Conservation (phyloP, 2,797 vertebrate genomes). For the Danio albolineatus region DNA sequence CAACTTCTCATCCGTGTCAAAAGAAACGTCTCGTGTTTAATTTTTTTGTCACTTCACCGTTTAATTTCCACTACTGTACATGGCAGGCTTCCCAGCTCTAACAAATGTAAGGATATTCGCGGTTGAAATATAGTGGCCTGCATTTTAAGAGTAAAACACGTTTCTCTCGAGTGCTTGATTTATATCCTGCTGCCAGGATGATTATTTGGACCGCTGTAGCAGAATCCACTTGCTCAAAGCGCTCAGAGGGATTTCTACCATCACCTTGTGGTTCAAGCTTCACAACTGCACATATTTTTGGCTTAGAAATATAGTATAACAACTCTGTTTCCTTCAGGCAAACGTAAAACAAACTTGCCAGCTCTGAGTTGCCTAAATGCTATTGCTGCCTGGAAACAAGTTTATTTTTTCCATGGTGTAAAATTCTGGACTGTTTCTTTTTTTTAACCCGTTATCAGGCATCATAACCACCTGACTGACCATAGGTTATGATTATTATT, state of each 20-base stretch:
- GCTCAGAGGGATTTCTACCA: neutral
- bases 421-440: neutral
- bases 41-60: neutral
- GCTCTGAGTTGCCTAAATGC: slow-evolving; percentile 6
- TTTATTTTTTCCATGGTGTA: neutral
- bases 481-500: too few species aligned
- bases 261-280: slow-evolving; percentile 16
- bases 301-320: slow-evolving; percentile 6
- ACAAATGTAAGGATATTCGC: neutral
- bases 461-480: too few species aligned
- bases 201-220: slow-evolving; percentile 13
- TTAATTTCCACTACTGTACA: slow-evolving; percentile 7
- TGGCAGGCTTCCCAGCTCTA: slow-evolving; percentile 9
- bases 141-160: slow-evolving; percentile 7
- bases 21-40: neutral
- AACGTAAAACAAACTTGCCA: neutral
- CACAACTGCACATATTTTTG: slow-evolving; percentile 14
- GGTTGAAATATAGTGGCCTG: neutral
- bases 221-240: slow-evolving; percentile 1
- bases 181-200: neutral
- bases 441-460: too few species aligned
- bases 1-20: slow-evolving; percentile 1
- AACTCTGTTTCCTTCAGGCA: slow-evolving; percentile 15
- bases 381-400: neutral
- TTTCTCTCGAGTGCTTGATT: slow-evolving; percentile 12